These are phyloP conservation scores for Geopemphigus sp. DNA, from an alignment of 1,140 invertebrate species.

Conservation along the genomic window DNA sequence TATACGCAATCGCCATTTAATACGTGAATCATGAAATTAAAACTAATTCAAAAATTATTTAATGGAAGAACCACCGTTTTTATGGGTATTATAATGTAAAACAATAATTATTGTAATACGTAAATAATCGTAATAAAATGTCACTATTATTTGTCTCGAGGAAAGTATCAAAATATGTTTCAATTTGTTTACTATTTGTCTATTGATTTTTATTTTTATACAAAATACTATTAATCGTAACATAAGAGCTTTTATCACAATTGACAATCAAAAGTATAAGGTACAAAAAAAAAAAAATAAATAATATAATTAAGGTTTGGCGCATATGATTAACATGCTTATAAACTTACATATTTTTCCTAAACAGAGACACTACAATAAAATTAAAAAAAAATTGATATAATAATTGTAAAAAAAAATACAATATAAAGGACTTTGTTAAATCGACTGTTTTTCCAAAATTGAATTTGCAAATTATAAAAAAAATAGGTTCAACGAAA, in stretches of 20 bases:
- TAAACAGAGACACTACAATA: slow-evolving; percentile 32
- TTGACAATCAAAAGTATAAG: slow-evolving; percentile 28
- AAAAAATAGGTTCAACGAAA: not conserved
- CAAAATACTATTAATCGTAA: slow-evolving; percentile 34
- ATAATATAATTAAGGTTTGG: slow-evolving; percentile 1
- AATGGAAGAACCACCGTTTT: not conserved
- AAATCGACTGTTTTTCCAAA: not conserved
- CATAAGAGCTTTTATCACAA: slow-evolving; percentile 36
- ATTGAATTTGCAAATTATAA: not conserved
- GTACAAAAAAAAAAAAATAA: slow-evolving; percentile 13
- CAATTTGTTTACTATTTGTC: slow-evolving; percentile 18
- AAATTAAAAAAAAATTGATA: not conserved
- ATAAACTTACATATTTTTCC: slow-evolving; percentile 15
- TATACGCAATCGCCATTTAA: not conserved
- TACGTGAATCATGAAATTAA: not conserved
- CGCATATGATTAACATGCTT: slow-evolving; percentile 33
- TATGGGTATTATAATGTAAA: not conserved
- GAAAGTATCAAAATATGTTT: slow-evolving; percentile 21
- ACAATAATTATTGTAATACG: slow-evolving; percentile 15
- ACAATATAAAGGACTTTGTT: not conserved
- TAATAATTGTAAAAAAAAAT: slow-evolving; percentile 41
- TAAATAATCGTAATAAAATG: slow-evolving; percentile 2
- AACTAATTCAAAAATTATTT: slow-evolving; percentile 14
- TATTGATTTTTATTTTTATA: slow-evolving; percentile 5
- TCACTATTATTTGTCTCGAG: not conserved